These are phyloP conservation scores for Poecilia velifera DNA, from an alignment of 2,797 vertebrate species.

Conservation along the genomic window DNA sequence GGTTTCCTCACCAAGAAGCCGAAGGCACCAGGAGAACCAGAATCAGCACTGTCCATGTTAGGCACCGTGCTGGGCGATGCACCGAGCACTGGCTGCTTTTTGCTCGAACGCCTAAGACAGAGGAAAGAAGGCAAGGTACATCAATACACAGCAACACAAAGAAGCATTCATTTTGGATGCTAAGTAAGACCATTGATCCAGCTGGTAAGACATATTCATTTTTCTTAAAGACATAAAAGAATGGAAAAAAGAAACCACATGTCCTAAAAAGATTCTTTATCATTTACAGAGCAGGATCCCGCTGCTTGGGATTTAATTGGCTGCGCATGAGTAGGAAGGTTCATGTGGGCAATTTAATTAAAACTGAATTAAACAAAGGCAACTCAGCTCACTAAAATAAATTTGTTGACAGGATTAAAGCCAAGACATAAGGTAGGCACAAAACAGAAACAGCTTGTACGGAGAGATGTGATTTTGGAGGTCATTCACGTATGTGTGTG, in stretches of 20 bases:
- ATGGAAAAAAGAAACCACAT: constrained; percentile 3
- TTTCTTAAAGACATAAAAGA: constrained; percentile 8
- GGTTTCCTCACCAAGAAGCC: constrained; percentile 85
- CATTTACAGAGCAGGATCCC: constrained; percentile 36
- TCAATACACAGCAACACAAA: constrained; percentile 18
- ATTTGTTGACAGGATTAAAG: constrained; percentile 66
- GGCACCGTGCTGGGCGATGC: constrained; percentile 75
- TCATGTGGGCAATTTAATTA: constrained; percentile 76
- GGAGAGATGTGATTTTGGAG: constrained; percentile 35
- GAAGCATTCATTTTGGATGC: constrained; percentile 28
- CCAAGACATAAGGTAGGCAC: constrained; percentile 35
- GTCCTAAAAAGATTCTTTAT: constrained; percentile 30
- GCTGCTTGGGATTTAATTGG: constrained; percentile 73
- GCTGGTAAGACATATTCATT: neutral
- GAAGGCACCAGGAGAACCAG: constrained; percentile 89
- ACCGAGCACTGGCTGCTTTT: constrained; percentile 88
- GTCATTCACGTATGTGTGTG: constrained; percentile 7
- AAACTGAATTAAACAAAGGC: constrained; percentile 77
- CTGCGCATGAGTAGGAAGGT: constrained; percentile 61
- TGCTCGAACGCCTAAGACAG: constrained; percentile 88
- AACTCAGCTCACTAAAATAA: constrained; percentile 60
- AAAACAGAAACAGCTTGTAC: constrained; percentile 40
- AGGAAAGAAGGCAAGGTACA: constrained; percentile 8
- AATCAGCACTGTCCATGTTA: constrained; percentile 83
- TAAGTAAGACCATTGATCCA: constrained; percentile 10